Evolutionary conservation across 2,888 invertebrate genomes (phyloP).

Genomic region (Macrophya alboannulata): DNA sequence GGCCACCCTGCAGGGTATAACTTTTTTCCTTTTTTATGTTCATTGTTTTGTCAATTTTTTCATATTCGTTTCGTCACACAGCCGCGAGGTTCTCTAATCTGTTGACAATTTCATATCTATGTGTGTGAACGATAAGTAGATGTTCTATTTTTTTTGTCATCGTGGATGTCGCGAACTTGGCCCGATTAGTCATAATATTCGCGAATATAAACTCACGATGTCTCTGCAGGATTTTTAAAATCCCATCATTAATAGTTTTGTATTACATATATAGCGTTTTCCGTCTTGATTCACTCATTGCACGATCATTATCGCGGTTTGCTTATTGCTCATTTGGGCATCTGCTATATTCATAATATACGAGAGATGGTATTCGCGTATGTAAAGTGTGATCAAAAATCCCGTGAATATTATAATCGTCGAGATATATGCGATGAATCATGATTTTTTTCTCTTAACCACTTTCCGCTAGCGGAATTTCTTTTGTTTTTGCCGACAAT

Average conservation of each 20-base stretch:
- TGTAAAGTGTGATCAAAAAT: neutral
- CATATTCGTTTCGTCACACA: neutral
- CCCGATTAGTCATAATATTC: too few relatives aligned
- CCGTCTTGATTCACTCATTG: neutral
- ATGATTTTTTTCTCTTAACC: conserved; percentile 61
- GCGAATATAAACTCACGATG: too few relatives aligned
- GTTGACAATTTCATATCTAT: too few relatives aligned
- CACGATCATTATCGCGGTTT: neutral
- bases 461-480: conserved; percentile 62
- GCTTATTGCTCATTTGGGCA: neutral
- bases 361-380: too few relatives aligned
- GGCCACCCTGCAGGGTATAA: neutral
- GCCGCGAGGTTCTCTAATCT: neutral
- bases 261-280: neutral
- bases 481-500: conserved; percentile 57
- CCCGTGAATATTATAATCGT: neutral
- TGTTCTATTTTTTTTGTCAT: neutral
- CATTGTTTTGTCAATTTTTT: conserved; percentile 13
- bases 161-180: neutral
- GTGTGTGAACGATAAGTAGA: neutral
- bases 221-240: too few relatives aligned
- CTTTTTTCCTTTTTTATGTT: neutral
- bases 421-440: conserved; percentile 62
- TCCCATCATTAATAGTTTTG: too few relatives aligned
- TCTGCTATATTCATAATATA: neutral